Percentiles rank a stretch among this genome's conserved stretches.
These are phyloP conservation scores for Desmodus rotundus DNA, from an alignment of 2,113 vertebrate genomes.

Conservation along the genomic window DNA sequence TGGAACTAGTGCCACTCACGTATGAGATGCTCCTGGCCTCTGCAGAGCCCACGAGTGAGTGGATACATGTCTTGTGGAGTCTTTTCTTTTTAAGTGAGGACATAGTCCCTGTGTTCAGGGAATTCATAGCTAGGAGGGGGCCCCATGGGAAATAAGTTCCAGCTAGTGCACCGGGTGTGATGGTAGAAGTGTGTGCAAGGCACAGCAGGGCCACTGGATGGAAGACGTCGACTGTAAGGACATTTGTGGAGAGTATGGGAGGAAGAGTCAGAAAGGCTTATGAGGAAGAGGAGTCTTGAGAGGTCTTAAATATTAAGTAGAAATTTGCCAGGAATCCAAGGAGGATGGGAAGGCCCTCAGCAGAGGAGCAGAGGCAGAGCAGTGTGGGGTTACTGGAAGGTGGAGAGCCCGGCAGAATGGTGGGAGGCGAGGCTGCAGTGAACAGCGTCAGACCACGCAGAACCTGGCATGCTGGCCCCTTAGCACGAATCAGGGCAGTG, in stretches of 20 bases:
- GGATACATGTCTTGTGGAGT: neutral
- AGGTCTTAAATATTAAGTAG: neutral
- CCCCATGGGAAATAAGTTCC: neutral
- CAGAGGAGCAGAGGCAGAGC: neutral
- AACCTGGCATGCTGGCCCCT: rapidly evolving
- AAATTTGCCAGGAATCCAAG: neutral
- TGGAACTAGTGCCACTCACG: neutral
- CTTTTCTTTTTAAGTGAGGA: neutral
- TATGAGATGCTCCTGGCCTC: neutral
- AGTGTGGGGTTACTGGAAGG: neutral
- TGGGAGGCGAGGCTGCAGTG: neutral
- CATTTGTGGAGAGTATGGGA: neutral
- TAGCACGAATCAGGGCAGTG: rapidly evolving
- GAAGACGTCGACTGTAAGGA: neutral
- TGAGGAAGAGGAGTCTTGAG: neutral
- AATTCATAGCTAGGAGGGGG: neutral
- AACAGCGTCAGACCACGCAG: rapidly evolving
- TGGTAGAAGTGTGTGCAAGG: neutral
- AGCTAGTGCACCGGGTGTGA: neutral
- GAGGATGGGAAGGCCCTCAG: neutral
- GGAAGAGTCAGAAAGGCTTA: neutral
- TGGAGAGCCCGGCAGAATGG: neutral
- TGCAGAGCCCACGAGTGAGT: neutral
- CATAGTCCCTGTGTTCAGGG: neutral
- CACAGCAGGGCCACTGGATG: neutral